Conservation (phyloP, 2,797 vertebrate genomes). For the Platalea minor region DNA sequence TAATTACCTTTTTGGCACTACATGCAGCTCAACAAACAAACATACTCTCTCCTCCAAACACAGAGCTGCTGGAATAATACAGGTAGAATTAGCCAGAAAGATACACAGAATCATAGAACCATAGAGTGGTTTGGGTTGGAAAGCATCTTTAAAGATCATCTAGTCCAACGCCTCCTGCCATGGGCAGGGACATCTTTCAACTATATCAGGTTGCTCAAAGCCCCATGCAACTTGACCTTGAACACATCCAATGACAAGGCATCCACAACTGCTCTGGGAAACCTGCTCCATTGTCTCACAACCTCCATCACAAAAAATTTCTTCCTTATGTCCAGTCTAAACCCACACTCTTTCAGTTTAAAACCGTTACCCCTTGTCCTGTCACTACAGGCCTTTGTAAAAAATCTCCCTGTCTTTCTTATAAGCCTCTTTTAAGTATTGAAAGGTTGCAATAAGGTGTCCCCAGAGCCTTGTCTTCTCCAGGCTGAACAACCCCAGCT, state of each 20-base stretch:
- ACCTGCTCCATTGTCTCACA: not conserved
- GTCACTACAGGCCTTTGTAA: not conserved
- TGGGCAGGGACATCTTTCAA: not conserved
- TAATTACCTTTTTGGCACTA: not conserved
- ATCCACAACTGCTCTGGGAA: not conserved
- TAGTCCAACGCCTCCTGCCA: not conserved
- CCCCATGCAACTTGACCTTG: not conserved
- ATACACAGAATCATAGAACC: not conserved
- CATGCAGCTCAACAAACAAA: not conserved
- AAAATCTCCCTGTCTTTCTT: not conserved
- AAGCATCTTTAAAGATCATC: not conserved
- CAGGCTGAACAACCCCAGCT: not conserved
- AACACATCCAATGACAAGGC: not conserved
- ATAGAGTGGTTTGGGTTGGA: not conserved
- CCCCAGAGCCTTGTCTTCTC: not conserved
- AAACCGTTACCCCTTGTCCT: not conserved
- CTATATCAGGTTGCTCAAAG: not conserved
- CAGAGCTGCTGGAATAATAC: not conserved
- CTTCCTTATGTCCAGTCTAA: not conserved
- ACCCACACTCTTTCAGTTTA: not conserved
- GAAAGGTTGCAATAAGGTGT: not conserved
- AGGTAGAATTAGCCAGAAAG: not conserved
- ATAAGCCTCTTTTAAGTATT: not conserved
- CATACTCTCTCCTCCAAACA: not conserved
- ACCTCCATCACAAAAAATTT: not conserved